A percentile compares a stretch with the other conserved stretches of the same genome.
These are phyloP conservation scores for Megaustenia siamemsis DNA, from an alignment of 2,888 invertebrate genomes.

Conservation along the genomic window DNA sequence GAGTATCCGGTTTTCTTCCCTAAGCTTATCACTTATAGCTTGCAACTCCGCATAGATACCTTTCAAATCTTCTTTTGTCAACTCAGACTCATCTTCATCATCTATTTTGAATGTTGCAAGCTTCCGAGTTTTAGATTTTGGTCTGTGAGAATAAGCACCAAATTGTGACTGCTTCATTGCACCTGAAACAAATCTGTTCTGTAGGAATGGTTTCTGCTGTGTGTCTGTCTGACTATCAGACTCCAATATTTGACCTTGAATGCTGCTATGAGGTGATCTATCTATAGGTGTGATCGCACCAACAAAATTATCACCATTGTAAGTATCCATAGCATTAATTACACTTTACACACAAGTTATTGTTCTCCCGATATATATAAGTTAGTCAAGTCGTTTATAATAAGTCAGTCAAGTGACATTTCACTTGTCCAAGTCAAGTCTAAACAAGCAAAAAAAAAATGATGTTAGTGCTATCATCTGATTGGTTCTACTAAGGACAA, in stretches of 20 bases:
- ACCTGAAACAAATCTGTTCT: background rate
- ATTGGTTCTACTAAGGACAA: background rate
- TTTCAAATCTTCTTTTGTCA: slow-evolving; percentile 65
- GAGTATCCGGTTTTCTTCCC: slow-evolving; percentile 70
- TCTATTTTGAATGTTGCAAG: background rate
- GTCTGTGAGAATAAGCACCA: slow-evolving; percentile 9
- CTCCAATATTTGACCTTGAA: slow-evolving; percentile 48
- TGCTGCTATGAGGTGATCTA: slow-evolving; percentile 41
- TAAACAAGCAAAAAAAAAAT: background rate
- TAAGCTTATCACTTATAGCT: slow-evolving; percentile 74
- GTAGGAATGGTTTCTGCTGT: background rate
- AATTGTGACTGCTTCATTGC: slow-evolving; percentile 28
- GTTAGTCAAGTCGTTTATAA: no score
- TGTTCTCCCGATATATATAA: no score
- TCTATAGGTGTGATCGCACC: slow-evolving; percentile 48
- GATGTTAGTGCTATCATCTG: background rate
- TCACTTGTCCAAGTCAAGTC: background rate
- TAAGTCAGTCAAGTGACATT: no score
- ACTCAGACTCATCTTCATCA: slow-evolving; percentile 38
- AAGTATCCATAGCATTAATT: no score
- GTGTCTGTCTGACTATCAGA: slow-evolving; percentile 49
- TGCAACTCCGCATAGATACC: slow-evolving; percentile 75
- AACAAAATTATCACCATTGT: no score
- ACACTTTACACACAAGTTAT: no score
- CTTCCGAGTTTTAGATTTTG: slow-evolving; percentile 38